These are phyloP conservation scores for Nansenia antarctica DNA, from an alignment of 2,113 vertebrate species.

Conservation along the genomic window DNA sequence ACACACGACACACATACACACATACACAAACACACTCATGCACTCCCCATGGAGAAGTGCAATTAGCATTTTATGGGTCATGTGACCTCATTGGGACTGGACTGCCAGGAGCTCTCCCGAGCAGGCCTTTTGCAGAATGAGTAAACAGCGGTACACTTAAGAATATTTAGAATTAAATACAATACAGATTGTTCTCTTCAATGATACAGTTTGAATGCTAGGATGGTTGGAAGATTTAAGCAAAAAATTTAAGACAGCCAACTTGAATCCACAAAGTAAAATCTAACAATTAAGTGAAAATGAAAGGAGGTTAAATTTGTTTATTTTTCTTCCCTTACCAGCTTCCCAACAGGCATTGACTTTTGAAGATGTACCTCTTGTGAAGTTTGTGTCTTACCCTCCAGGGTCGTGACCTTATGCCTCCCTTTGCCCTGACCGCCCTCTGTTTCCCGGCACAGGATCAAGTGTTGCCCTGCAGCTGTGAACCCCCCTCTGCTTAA, in stretches of 20 bases:
- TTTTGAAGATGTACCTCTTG: constrained; percentile 66
- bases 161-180: background rate
- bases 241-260: constrained; percentile 20
- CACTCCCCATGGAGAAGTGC: constrained; percentile 22
- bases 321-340: constrained; percentile 56
- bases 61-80: constrained; percentile 54
- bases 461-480: constrained; percentile 72
- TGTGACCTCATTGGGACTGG: constrained; percentile 22
- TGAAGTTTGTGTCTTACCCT: constrained; percentile 64
- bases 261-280: constrained; percentile 26
- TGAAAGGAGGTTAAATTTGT: constrained; percentile 54
- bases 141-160: background rate
- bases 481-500: constrained; percentile 40
- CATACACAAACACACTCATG: background rate
- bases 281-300: constrained; percentile 53
- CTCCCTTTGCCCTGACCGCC: constrained; percentile 57
- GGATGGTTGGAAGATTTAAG: constrained; percentile 5
- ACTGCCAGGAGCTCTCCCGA: background rate
- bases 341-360: constrained; percentile 36
- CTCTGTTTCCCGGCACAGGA: constrained; percentile 66
- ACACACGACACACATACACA: background rate
- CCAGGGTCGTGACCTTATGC: constrained; percentile 54
- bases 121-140: background rate
- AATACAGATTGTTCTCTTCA: background rate
- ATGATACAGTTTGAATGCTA: background rate